These are phyloP conservation scores for Tympanoctomys barrerae DNA, from an alignment of 2,797 vertebrate species.

Conservation along the genomic window DNA sequence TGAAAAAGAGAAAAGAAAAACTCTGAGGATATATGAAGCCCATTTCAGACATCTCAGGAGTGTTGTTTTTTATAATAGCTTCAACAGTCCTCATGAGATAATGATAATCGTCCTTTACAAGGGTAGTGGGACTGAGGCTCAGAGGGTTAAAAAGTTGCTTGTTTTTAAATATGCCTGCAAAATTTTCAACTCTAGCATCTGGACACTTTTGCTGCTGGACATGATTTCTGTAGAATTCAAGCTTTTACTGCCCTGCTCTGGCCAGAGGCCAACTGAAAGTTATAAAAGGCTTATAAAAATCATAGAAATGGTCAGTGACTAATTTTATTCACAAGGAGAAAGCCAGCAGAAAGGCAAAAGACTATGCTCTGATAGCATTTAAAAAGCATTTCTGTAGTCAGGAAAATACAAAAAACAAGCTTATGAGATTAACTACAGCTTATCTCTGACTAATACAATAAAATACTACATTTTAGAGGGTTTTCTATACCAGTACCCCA, in stretches of 20 bases:
- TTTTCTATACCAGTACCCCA: not conserved
- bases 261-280: not conserved
- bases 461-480: not conserved
- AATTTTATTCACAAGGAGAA: constrained; percentile 3
- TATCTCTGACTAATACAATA: not conserved
- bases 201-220: not conserved
- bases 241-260: not conserved
- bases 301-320: not conserved
- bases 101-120: not conserved
- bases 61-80: not conserved
- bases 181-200: not conserved
- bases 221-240: not conserved
- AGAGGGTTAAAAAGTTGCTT: not conserved
- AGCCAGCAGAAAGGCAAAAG: not conserved
- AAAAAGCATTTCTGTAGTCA: not conserved
- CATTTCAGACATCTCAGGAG: not conserved
- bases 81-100: not conserved
- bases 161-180: not conserved
- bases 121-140: not conserved
- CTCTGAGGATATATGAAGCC: not conserved
- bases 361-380: not conserved
- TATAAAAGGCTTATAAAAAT: not conserved
- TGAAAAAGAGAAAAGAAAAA: not conserved
- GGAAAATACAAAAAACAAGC: not conserved
- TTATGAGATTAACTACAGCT: not conserved